Evolutionary conservation across 1,140 invertebrate genomes (phyloP).

Genomic region (Dinoponera quadriceps): DNA sequence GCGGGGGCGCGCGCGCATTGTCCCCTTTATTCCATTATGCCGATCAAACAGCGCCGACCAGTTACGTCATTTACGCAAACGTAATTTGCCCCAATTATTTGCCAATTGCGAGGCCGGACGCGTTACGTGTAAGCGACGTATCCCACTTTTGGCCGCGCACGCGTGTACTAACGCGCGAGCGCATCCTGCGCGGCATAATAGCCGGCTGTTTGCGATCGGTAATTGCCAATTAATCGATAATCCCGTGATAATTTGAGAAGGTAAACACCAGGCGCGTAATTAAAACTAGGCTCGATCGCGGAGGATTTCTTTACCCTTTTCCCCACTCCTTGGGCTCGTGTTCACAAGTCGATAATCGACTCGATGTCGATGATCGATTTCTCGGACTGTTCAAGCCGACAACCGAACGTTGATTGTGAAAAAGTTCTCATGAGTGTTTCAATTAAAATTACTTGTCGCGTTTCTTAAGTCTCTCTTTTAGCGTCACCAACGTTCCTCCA

Average conservation of each 20-base stretch:
- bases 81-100: constrained; percentile 47
- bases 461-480: no score
- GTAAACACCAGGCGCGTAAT: constrained; percentile 40
- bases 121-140: not conserved
- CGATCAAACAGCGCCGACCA: constrained; percentile 29
- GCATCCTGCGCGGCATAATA: constrained; percentile 1
- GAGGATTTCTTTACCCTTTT: no score
- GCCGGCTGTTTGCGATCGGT: constrained; percentile 39
- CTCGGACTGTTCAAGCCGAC: no score
- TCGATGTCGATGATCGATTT: no score
- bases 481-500: no score
- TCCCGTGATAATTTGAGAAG: constrained; percentile 28
- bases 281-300: constrained; percentile 36
- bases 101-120: not conserved
- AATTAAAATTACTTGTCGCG: no score
- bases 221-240: constrained; percentile 62
- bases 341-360: no score
- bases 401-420: no score
- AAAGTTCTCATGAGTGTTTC: no score
- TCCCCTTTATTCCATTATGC: constrained; percentile 37
- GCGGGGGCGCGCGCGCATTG: not conserved
- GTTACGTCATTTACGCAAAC: constrained; percentile 48
- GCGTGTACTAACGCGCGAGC: constrained; percentile 5
- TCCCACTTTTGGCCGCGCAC: not conserved
- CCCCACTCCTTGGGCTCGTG: no score